Base-by-base conservation (phyloP, 2,888 invertebrate genomes). In the Ochlodes sylvanus region DNA sequence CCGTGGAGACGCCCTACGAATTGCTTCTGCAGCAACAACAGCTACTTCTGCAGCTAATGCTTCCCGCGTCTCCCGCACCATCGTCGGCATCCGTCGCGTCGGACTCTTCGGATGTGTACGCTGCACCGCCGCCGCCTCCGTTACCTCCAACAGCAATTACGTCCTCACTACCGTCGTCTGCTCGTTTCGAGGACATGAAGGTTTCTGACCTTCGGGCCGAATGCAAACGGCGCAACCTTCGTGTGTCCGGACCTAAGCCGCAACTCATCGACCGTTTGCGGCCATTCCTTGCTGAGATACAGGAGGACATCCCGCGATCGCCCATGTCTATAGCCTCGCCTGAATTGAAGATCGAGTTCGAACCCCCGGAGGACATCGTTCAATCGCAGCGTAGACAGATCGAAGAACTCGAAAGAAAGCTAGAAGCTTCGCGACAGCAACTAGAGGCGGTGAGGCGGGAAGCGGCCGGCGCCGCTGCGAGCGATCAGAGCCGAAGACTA, bases 161-260 rank as follows among this genome's bases (percentile, higher is more conserved):
- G 79, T 52, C 89, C 77, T 75, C 81, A 5, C 69, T 81, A 94
- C 19, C 87, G 21, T 71, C 77, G 66, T 79, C 96, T 14, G 94
- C 95, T 27, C 96, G 98, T 71, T 94, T 99, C 79, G 98, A 98
- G 85, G 98, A 98, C 81, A 98, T 99, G 97, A 98, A 98, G 94
- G 99, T 92, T 52, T 98, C 97, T 71, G 99, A 99, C 84, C 94
- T 99, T 75, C 98, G 98, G 85, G 97, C 97, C 68, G 99, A 99
- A 86, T 95, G 99, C 77, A 99, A 99, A 88, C 96, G 97, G 69
- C 95, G 99, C 60, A 98, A 97, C 87, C 93, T 99, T 70, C 98
- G 99, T 6, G 99, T 99, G 0, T 99, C 99, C 12, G 99, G 99
- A 0, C 97, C 99, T 0, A 99, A 99, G 84, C 98, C 98, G 9